phyloP scores from a whole-genome alignment of 2,797 vertebrate genomes.

The Cossypha caffra region DNA sequence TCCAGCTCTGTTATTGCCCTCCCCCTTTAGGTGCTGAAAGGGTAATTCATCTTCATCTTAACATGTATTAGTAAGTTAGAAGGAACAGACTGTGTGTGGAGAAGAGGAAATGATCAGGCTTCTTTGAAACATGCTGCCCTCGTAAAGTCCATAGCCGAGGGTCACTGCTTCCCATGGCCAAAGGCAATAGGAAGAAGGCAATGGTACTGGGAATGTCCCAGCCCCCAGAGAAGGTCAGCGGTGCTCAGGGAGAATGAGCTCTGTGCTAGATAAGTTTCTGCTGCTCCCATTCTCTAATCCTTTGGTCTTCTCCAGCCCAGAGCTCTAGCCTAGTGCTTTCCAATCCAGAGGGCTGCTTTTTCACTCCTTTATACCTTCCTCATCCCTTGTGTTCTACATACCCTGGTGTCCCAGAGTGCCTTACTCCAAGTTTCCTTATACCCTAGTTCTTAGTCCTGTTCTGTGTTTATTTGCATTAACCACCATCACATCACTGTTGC shows the following conservation, averaged over 20 bases:
- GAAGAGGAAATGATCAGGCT: background rate
- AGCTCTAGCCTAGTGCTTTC: background rate
- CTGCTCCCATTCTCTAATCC: background rate
- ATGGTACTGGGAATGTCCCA: background rate
- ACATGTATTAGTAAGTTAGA: background rate
- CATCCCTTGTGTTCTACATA: background rate
- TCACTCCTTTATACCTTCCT: background rate
- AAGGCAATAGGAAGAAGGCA: fast-evolving
- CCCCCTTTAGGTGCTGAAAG: background rate
- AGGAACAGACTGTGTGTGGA: background rate
- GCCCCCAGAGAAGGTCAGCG: background rate
- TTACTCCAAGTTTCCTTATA: background rate
- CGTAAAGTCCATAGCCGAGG: background rate
- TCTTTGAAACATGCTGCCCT: background rate
- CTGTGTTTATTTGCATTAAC: background rate
- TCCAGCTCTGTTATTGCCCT: background rate
- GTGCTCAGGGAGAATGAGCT: background rate
- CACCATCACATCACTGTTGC: background rate
- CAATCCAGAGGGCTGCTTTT: background rate
- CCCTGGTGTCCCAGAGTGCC: background rate
- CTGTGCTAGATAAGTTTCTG: background rate
- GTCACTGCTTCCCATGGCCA: background rate
- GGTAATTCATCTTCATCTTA: background rate
- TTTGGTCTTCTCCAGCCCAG: background rate
- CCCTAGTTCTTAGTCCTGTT: background rate